A percentile compares a stretch with the other conserved stretches of the same genome.
Conservation (phyloP, 53 echinoderm and acorn worm species). For the Holothuria scabra region DNA sequence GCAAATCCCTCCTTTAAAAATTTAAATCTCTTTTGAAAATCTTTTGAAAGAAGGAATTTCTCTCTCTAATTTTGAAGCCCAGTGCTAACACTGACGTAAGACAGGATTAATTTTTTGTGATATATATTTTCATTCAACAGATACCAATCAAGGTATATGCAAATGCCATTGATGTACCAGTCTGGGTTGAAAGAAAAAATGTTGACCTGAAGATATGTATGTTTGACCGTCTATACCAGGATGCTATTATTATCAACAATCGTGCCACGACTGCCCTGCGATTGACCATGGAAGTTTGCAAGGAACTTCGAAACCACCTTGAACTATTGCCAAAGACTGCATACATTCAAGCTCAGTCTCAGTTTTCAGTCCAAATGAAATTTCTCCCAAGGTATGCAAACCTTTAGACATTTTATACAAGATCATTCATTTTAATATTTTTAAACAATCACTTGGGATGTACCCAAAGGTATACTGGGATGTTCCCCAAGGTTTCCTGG, state of each 20-base stretch:
- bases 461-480: too few relatives aligned
- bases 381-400: conserved; percentile 85
- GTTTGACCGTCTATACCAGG: conserved; percentile 97
- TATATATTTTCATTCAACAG: conserved; percentile 37
- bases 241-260: conserved; percentile 94
- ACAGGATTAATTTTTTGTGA: too few relatives aligned
- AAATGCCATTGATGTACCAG: conserved; percentile 92
- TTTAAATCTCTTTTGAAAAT: too few relatives aligned
- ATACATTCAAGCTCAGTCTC: conserved; percentile 99
- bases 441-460: too few relatives aligned
- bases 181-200: conserved; percentile 93
- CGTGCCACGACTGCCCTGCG: conserved; percentile 91
- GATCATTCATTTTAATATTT: neutral
- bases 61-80: too few relatives aligned
- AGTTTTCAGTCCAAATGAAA: conserved; percentile 95
- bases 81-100: too few relatives aligned
- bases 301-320: conserved; percentile 87
- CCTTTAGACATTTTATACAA: neutral
- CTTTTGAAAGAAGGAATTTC: too few relatives aligned
- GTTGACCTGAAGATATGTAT: conserved; percentile 97
- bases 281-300: conserved; percentile 92
- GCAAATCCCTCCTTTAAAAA: too few relatives aligned
- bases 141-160: conserved; percentile 75
- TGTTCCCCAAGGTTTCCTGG: too few relatives aligned
- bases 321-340: conserved; percentile 97